A percentile compares a stretch with the other conserved stretches of the same genome.
Conservation (phyloP, 2,113 vertebrate species). For the Sander lucioperca region DNA sequence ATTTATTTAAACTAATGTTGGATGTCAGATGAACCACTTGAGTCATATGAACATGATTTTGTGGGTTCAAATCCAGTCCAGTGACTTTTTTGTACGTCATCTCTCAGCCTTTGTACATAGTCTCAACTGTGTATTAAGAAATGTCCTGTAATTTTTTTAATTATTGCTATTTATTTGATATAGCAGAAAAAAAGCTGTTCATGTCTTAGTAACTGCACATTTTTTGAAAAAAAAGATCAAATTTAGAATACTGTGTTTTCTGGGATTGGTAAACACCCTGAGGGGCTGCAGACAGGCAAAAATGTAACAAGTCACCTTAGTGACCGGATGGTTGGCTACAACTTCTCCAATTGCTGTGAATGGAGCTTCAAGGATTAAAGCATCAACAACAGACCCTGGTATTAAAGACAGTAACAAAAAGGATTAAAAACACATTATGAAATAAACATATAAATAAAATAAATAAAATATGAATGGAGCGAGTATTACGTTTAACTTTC, state of each 20-base stretch:
- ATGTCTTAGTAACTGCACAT: neutral
- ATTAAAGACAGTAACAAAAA: neutral
- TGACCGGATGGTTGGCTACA: conserved; percentile 63
- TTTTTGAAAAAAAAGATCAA: neutral
- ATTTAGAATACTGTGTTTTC: neutral
- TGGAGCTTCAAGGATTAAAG: conserved; percentile 84
- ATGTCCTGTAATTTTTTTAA: too few relatives aligned
- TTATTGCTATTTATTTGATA: neutral
- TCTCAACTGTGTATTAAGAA: neutral
- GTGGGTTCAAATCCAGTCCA: neutral
- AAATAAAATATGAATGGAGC: neutral
- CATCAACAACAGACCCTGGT: conserved; percentile 75
- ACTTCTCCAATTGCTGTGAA: conserved; percentile 86
- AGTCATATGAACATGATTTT: neutral
- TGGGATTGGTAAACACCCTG: neutral
- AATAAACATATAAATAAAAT: neutral
- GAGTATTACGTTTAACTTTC: neutral
- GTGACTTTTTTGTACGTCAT: neutral
- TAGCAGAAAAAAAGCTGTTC: neutral
- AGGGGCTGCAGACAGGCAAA: conserved; percentile 1
- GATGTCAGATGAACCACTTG: neutral
- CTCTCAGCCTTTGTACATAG: neutral
- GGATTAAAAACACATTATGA: neutral
- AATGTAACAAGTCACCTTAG: conserved; percentile 76
- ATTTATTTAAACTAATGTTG: neutral